Evolutionary conservation across 1,140 invertebrate genomes (phyloP).

Genomic region (Lordiphosa collinella): DNA sequence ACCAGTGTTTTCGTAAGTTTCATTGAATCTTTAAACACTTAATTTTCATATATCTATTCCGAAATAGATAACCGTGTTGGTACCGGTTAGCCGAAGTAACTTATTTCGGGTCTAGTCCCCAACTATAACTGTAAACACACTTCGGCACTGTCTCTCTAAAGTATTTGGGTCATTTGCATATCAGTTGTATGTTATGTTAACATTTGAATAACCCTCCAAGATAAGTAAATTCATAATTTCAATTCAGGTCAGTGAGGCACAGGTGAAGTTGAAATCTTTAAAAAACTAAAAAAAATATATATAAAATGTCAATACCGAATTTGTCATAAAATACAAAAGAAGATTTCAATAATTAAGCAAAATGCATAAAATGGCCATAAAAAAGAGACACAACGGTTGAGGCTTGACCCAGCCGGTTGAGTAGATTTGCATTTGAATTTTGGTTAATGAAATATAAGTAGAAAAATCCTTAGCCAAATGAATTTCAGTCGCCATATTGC

Average conservation of each 20-base stretch:
- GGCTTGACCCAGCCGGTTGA: slow-evolving; percentile 32
- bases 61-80: no score
- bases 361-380: slow-evolving; percentile 68
- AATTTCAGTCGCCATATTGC: slow-evolving; percentile 41
- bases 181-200: slow-evolving; percentile 33
- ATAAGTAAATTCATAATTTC: slow-evolving; percentile 1
- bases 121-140: no score
- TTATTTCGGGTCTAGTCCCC: no score
- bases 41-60: no score
- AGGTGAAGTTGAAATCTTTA: neutral
- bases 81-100: no score
- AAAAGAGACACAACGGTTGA: slow-evolving; percentile 12
- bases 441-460: slow-evolving; percentile 26
- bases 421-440: slow-evolving; percentile 24
- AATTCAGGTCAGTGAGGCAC: slow-evolving; percentile 1
- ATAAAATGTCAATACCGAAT: slow-evolving; percentile 16
- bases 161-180: slow-evolving; percentile 24
- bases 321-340: slow-evolving; percentile 39
- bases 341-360: slow-evolving; percentile 39
- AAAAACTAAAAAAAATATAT: neutral
- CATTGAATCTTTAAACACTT: no score
- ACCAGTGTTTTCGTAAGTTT: no score
- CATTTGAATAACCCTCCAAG: slow-evolving; percentile 30
- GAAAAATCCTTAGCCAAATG: slow-evolving; percentile 39
- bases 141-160: neutral